Base-by-base conservation (phyloP, 2,797 vertebrate genomes). In the Falco rusticolus region DNA sequence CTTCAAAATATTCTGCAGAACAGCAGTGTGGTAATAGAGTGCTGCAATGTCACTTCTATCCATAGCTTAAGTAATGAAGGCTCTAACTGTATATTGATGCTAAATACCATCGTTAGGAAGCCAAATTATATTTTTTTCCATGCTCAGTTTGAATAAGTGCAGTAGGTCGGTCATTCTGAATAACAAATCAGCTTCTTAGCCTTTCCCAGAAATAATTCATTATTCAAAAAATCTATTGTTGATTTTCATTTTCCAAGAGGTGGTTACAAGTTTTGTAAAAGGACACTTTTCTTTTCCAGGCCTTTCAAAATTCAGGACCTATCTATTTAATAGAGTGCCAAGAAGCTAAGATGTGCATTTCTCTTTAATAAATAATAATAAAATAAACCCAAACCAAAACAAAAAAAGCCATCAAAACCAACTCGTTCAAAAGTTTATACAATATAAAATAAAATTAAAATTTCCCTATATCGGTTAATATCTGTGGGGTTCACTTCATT, bases 1-100 rank as follows among this genome's bases (percentile, higher is more conserved):
- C 77, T 95, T 95, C 87, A 96, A 97, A 96, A 96, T 53, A 77
- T 80, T 96, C 91, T 93, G 66, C 33, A 72, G 89, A 91, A 72
- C 3, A 0, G 28, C 33, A 20, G 77, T 34, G 3, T 60, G 77
- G 45, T 82, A 80, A 94, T 77, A 61, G 47, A 79, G 48, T 74
- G 87, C 41, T 92, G 76, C 83, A 87, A 50, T 72, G 91, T 56
- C 75, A 90, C 70, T 96, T 94, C 72, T 41, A 76, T 45, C 59
- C 54, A 76, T 48, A 86, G 57, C 43, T 83, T 45, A 85, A 75
- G 33, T 81, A 94, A 80, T 82, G 63, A 69, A 70, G 53, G 69
- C 75, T 88, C 66, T 59, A 69, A 74, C 61, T 95, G 48, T 74
- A 66, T 74, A 74, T 15, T 82, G 74, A 82, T 90, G 74, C 56